Percentiles rank a stretch among this genome's conserved stretches.
Conservation (phyloP, 2,113 vertebrate genomes). For the Phrynosoma platyrhinos region DNA sequence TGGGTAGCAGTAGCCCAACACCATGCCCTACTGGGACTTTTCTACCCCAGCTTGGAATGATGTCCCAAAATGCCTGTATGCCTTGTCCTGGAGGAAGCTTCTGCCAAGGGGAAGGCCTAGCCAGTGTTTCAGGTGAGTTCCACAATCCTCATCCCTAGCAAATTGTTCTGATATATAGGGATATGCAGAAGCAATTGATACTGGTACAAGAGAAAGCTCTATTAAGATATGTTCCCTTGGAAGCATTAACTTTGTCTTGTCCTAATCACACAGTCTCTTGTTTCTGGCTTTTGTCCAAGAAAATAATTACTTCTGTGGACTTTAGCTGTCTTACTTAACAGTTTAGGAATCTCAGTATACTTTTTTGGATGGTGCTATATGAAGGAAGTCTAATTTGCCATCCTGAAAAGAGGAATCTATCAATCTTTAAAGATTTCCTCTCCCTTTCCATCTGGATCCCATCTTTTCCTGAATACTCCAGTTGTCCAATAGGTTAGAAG, state of each 20-base stretch:
- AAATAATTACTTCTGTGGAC: background rate
- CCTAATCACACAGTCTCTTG: background rate
- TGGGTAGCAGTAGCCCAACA: conserved; percentile 79
- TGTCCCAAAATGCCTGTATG: conserved; percentile 72
- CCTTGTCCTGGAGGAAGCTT: conserved; percentile 82
- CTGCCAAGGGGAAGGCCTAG: conserved; percentile 79
- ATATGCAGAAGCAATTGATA: background rate
- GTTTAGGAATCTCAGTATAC: background rate
- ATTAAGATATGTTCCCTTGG: background rate
- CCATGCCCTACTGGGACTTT: conserved; percentile 83
- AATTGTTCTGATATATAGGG: background rate
- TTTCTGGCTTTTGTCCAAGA: background rate
- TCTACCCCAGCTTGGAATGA: conserved; percentile 77
- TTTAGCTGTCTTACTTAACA: background rate
- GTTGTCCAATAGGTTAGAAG: background rate
- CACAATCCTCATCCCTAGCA: no score
- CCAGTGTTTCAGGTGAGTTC: conserved; percentile 59
- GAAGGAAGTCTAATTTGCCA: background rate
- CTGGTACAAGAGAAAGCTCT: background rate
- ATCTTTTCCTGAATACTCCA: background rate
- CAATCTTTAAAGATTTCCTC: background rate
- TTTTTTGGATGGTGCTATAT: background rate
- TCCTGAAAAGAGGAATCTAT: background rate
- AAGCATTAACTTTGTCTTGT: background rate
- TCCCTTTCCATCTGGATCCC: background rate